Conservation (phyloP, 2,113 vertebrate genomes). For the Campylomormyrus numenius region DNA sequence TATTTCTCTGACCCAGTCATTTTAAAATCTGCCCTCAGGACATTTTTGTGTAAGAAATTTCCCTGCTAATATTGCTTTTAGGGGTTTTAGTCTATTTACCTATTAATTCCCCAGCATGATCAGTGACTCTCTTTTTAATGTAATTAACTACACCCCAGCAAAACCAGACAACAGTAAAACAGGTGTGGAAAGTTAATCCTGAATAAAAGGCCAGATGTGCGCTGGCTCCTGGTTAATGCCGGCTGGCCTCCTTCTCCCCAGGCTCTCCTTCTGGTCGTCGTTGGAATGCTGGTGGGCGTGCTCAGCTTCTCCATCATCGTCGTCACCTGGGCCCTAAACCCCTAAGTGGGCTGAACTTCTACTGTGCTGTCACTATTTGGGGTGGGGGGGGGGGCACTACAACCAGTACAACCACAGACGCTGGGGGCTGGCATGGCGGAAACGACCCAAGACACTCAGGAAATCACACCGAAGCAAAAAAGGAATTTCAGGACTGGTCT, state of each 20-base stretch:
- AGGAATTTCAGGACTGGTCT: background rate
- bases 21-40: too few relatives aligned
- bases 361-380: background rate
- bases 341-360: slow-evolving; percentile 31
- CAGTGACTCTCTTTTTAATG: background rate
- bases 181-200: background rate
- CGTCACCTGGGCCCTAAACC: slow-evolving; percentile 63
- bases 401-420: slow-evolving; percentile 31
- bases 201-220: background rate
- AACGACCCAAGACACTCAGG: background rate
- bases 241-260: slow-evolving; percentile 45
- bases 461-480: background rate
- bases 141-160: background rate
- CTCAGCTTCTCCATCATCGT: slow-evolving; percentile 75
- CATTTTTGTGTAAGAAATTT: too few relatives aligned
- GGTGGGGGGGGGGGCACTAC: background rate
- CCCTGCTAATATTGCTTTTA: too few relatives aligned
- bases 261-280: slow-evolving; percentile 71
- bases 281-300: slow-evolving; percentile 74
- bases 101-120: too few relatives aligned
- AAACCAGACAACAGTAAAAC: background rate
- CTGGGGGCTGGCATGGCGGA: background rate
- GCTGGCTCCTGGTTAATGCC: background rate
- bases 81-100: background rate
- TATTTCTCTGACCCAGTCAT: too few relatives aligned